A percentile compares a stretch with the other conserved stretches of the same genome.
These are phyloP conservation scores for Macquaria ambigua DNA, from an alignment of 2,113 vertebrate genomes.

Conservation along the genomic window DNA sequence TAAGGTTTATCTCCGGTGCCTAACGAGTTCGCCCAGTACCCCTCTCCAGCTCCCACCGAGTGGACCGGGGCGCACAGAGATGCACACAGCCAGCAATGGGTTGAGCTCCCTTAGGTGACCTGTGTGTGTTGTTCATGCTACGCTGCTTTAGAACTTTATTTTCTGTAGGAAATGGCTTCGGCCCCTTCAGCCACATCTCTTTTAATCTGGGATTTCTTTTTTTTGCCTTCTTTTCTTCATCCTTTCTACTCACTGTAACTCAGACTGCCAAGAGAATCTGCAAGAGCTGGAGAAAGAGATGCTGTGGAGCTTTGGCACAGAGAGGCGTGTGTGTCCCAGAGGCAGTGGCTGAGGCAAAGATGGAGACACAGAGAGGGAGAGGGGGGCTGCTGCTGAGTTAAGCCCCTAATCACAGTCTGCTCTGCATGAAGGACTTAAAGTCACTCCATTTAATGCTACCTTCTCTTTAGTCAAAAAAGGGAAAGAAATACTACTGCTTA, in stretches of 20 bases:
- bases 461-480: conserved; percentile 75
- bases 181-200: conserved; percentile 72
- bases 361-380: conserved; percentile 63
- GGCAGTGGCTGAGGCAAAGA: conserved; percentile 71
- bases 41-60: conserved; percentile 53
- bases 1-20: conserved; percentile 77
- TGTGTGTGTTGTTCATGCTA: conserved; percentile 67
- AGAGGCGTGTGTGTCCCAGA: conserved; percentile 70
- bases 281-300: conserved; percentile 68
- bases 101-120: conserved; percentile 67
- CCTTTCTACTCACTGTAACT: conserved; percentile 70
- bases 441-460: conserved; percentile 82
- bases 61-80: conserved; percentile 44
- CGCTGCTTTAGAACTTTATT: conserved; percentile 74
- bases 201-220: conserved; percentile 76
- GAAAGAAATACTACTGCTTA: conserved; percentile 63
- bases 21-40: conserved; percentile 71
- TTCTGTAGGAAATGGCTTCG: conserved; percentile 65
- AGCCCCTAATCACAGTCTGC: conserved; percentile 79
- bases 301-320: conserved; percentile 73
- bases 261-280: conserved; percentile 72
- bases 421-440: conserved; percentile 83
- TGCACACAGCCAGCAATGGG: conserved; percentile 33
- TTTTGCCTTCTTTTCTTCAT: conserved; percentile 66
- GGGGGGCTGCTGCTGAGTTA: conserved; percentile 69